phyloP scores from a whole-genome alignment of 2,113 vertebrate genomes.

The Nycticryphes semicollaris region DNA sequence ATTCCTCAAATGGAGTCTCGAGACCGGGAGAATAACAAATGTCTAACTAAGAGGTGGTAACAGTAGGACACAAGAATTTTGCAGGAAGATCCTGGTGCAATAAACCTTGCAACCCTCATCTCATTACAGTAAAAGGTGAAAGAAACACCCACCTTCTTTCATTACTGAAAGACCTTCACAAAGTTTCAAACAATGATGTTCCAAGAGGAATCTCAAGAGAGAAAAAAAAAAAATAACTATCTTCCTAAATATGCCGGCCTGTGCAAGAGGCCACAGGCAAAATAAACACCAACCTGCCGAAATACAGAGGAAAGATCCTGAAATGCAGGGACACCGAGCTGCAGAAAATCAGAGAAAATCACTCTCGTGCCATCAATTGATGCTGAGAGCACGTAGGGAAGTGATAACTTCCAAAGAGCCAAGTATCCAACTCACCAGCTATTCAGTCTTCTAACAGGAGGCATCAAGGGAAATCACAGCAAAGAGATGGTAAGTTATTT shows the following conservation, averaged over 20 bases:
- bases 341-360: not conserved
- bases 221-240: not conserved
- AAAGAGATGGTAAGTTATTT: not conserved
- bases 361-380: not conserved
- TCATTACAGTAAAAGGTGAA: not conserved
- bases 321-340: not conserved
- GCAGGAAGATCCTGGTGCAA: not conserved
- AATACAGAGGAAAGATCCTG: not conserved
- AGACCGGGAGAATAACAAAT: not conserved
- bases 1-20: not conserved
- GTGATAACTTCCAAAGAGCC: not conserved
- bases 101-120: not conserved
- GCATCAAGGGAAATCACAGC: conserved; percentile 43
- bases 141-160: not conserved
- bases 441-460: not conserved
- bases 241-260: not conserved
- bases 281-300: not conserved
- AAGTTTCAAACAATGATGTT: not conserved
- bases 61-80: not conserved
- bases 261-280: not conserved
- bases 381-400: not conserved
- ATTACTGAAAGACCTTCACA: not conserved
- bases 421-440: not conserved
- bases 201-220: not conserved
- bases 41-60: not conserved